Evolutionary conservation across 2,113 vertebrate genomes (phyloP), one percentile per base, ranked within the genome.

Genomic region (Glaucomys volans): DNA sequence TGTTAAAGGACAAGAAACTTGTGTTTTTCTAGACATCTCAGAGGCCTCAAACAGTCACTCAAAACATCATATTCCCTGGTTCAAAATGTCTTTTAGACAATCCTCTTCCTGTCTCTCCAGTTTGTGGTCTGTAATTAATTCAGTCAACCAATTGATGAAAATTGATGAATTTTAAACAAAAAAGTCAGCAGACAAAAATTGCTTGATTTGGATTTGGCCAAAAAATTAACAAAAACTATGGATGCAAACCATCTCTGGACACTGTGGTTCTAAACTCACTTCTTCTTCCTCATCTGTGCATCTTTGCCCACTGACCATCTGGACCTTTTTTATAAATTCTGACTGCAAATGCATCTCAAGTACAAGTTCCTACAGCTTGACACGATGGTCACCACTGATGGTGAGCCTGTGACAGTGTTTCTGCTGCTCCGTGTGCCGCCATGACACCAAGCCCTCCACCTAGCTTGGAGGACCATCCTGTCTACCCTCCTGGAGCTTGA

Each of bases 331-430:
- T 35, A 18, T 44, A 26, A 17, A 8, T 69, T 52, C 72, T 22
- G 0, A 67, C 5, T 0, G 17, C 17, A 42, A 20, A 2, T 4
- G 4, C 2, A 3, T 54, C 52, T 57, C 2, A 17, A 40, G 32
- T 7, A 1, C 1, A 7, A 44, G 9, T 17, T 67, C 14, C 42
- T 44, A 40, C 30, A 42, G 47, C n/a, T 37, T 30, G 22, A 8
- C 50, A 12, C 1, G 0, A 1, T 2, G 59, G 17, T 1, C 12
- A 35, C 4, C 20, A 11, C 32, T 18, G 4, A 22, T 2, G 30
- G 11, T 9, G 35, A n/a, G 2, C 30, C 7, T 77, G 22, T 20
- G 57, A 57, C 54, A 22, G 20, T 24, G 54, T 57, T 57, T 18
- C 18, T 6, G n/a, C 35, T 54, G 35, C n/a, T 77, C 24, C 14